Evolutionary conservation across 2,888 invertebrate species (phyloP), one percentile per base, ranked within the genome.

Genomic region (Nephrotoma flavescens): DNA sequence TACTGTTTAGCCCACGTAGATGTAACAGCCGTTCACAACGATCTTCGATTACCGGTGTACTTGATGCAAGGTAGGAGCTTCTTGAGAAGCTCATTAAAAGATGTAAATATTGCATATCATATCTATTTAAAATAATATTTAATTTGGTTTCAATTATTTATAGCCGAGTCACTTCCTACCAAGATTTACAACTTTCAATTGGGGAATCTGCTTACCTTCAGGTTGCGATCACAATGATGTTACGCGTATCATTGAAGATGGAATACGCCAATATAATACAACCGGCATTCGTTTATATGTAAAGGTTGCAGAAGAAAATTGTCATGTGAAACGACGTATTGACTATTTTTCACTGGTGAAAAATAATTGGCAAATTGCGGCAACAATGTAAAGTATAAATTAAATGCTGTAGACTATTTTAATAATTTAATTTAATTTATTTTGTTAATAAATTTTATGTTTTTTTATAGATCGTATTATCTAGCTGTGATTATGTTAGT

Each of bases 101-200:
- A 95, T 92, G 93, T 93, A 85, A 84, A 12, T 84, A 84, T 84
- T n/a, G 31, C 31, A 31, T 84, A 41, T 11, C 11, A 41, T 83
- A 11, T n/a, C 11, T 84, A n/a, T 15, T 19, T 86, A 44, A 45
- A 45, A 15, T 41, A 45, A 84, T 42, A n/a, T 84, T n/a, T 47
- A n/a, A 45, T 86, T 57, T 85, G 45, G 41, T 52, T 86, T 42
- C 83, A 86, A 86, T 87, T 87, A 12, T 87, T 90, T 91, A 87
- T 91, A 95, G 95, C 94, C 95, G 89, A 94, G 94, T 90, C 95
- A 95, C 92, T 95, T 95, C 91, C 93, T 94, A 90, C 95, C 95
- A 87, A 94, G 94, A 89, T 95, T 95, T 91, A 94, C 95, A 41
- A 94, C 95, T 88, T 92, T 94, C 88, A 95, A 94, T 89, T 95